A percentile compares a stretch with the other conserved stretches of the same genome.
These are phyloP conservation scores for Ranitomeya variabilis DNA, from an alignment of 2,113 vertebrate species.

Conservation along the genomic window DNA sequence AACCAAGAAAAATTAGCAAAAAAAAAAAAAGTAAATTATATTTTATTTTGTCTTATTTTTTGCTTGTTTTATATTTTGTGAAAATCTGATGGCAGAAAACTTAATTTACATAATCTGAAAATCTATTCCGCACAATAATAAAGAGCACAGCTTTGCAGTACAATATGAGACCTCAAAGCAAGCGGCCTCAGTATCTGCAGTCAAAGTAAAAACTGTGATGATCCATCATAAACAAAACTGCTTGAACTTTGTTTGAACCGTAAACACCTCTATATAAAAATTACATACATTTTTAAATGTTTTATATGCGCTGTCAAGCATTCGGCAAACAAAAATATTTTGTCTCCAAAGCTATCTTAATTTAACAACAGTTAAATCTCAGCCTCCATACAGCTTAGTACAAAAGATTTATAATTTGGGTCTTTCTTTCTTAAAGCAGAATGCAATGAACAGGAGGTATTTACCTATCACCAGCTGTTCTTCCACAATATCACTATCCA, in stretches of 20 bases:
- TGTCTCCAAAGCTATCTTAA: slow-evolving; percentile 12
- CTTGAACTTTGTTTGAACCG: slow-evolving; percentile 48
- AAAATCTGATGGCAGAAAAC: background rate
- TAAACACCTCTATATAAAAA: slow-evolving; percentile 27
- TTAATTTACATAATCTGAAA: background rate
- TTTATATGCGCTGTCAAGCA: slow-evolving; percentile 26
- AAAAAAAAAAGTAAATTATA: too few relatives aligned
- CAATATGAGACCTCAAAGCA: background rate
- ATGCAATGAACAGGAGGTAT: slow-evolving; percentile 48
- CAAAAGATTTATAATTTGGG: slow-evolving; percentile 43
- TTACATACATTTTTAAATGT: slow-evolving; percentile 27
- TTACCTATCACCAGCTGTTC: slow-evolving; percentile 58
- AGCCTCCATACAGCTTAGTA: slow-evolving; percentile 1
- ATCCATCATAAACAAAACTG: slow-evolving; percentile 42
- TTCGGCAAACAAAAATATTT: slow-evolving; percentile 29
- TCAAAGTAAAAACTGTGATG: slow-evolving; percentile 20
- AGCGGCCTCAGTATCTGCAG: background rate
- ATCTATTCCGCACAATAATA: background rate
- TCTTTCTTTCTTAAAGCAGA: slow-evolving; percentile 38
- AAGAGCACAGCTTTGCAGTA: background rate
- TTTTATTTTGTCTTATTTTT: too few relatives aligned
- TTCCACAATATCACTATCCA: slow-evolving; percentile 55
- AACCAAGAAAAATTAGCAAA: too few relatives aligned
- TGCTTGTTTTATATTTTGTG: too few relatives aligned
- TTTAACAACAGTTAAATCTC: slow-evolving; percentile 29